Evolutionary conservation across 2,113 vertebrate genomes (phyloP), one percentile per base, ranked within the genome.

Genomic region (Brachypteracias leptosomus): DNA sequence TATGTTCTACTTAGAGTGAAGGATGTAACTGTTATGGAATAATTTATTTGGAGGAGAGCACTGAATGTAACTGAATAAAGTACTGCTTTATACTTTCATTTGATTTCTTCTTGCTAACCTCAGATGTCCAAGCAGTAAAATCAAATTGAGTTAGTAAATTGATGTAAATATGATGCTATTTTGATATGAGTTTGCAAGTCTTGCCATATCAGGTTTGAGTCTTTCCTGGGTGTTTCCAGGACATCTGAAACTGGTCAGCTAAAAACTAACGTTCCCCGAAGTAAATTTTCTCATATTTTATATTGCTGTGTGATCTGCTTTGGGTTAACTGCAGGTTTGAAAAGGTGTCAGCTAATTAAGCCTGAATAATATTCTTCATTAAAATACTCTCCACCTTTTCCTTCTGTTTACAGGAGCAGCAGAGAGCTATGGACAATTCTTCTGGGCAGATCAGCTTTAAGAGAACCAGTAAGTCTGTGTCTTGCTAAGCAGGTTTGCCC

Each of bases 391-490:
- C 6, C 31, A 55, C 14, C 25, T 88, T 87, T 83, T 44, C 77
- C 59, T 31, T 97, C 36, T 83, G n/a, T 85, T 90, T 83, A 28
- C 63, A 99, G 99, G 96, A 99, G 99, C 97, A 99, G 99, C 96
- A 98, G 99, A 94, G 99, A 99, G 94, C 95, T 99, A 75, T 99
- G 99, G 99, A 99, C 99, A 63, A 99, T 99, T 96, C 96, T 99
- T 35, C 95, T 99, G 80, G 99, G 99, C 82, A 98, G 99, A 94
- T 99, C 99, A 67, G 99, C 99, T 59, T 95, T 99, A 84, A 98
- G 99, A 96, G 99, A 99, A 93, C 97, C 98, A 91, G 99, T 99
- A 98, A 98, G 98, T 98, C 25, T 3, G 1, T 40, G 44, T 62
- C 33, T 28, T 84, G 38, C n/a, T 67, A 31, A 66, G 54, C 33